phyloP scores from a whole-genome alignment of 1,140 invertebrate species.

The Bombus soroeensis region DNA sequence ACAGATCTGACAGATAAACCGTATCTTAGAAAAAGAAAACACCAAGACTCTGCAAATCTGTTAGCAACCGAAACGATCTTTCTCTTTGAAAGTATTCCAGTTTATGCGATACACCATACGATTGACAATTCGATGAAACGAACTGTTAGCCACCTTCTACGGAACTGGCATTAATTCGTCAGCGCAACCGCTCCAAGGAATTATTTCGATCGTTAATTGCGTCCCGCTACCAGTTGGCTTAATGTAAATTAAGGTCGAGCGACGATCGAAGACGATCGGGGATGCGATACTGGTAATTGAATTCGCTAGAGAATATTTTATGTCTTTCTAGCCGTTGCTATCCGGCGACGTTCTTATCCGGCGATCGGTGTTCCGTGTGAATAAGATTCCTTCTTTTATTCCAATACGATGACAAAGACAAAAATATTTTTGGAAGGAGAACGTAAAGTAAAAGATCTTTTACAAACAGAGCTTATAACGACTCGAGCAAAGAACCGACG shows the following conservation, averaged over 20 bases:
- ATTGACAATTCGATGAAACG: background rate
- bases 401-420: background rate
- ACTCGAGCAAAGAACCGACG: no score
- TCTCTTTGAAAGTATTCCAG: background rate
- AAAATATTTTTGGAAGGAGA: background rate
- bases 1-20: background rate
- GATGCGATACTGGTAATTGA: constrained; percentile 16
- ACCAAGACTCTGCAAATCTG: constrained; percentile 6
- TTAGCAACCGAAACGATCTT: background rate
- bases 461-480: background rate
- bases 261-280: constrained; percentile 11
- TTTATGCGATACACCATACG: background rate
- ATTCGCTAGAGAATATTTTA: background rate
- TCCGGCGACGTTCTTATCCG: background rate
- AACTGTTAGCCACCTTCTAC: background rate
- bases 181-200: background rate
- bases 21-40: background rate
- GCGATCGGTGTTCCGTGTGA: background rate
- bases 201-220: constrained; percentile 43
- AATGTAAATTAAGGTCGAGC: constrained; percentile 40
- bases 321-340: background rate
- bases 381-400: background rate
- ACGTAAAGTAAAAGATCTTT: background rate
- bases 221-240: background rate
- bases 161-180: constrained; percentile 9